These are phyloP conservation scores for Sebastiscus albofasciatus DNA, from an alignment of 2,797 vertebrate genomes.

Conservation along the genomic window DNA sequence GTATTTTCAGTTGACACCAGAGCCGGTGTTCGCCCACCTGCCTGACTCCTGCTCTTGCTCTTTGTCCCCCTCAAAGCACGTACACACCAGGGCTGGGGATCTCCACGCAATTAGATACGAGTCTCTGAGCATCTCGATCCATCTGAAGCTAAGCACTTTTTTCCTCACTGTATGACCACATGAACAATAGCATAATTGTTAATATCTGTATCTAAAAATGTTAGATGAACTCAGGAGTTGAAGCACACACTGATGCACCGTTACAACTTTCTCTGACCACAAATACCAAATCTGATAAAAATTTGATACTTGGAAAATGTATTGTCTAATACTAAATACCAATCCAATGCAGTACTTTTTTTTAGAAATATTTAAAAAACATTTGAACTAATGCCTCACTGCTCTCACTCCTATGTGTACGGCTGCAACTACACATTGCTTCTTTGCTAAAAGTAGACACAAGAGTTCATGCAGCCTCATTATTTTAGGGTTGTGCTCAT, in stretches of 20 bases:
- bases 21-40: conserved; percentile 52
- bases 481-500: background rate
- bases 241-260: background rate
- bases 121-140: background rate
- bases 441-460: background rate
- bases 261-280: background rate
- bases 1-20: conserved; percentile 64
- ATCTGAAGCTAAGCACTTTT: background rate
- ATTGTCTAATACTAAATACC: background rate
- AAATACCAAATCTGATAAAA: background rate
- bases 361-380: background rate
- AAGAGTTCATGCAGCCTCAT: background rate
- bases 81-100: background rate
- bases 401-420: background rate
- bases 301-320: background rate
- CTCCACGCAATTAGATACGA: background rate
- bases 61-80: conserved; percentile 3
- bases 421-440: background rate
- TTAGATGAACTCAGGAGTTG: background rate
- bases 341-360: background rate
- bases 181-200: background rate
- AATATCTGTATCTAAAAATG: background rate
- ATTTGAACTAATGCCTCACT: background rate
- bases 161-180: background rate
- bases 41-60: conserved; percentile 18